Percentiles rank a stretch among this genome's conserved stretches.
Evolutionary conservation across 2,888 invertebrate species (phyloP).

Genomic region (Pycnomerus fuliginosus): DNA sequence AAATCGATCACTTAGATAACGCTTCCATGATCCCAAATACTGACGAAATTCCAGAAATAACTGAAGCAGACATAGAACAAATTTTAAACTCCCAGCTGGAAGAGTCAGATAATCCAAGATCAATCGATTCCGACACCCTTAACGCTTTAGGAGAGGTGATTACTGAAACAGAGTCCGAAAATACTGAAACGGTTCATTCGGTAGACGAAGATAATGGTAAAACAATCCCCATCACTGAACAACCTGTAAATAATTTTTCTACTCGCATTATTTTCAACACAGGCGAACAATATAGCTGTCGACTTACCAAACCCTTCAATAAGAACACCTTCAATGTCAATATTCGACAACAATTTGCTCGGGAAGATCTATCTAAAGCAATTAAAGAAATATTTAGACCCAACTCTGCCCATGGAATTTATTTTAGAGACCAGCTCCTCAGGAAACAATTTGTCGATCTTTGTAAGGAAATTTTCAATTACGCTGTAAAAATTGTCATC

Average conservation of each 20-base stretch:
- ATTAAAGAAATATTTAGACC: constrained; percentile 6
- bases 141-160: background rate
- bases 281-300: background rate
- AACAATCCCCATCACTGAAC: background rate
- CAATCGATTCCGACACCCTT: too few species aligned
- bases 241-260: background rate
- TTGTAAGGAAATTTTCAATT: constrained; percentile 5
- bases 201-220: background rate
- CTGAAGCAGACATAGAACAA: background rate
- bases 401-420: constrained; percentile 8
- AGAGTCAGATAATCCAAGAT: background rate
- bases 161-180: background rate
- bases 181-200: background rate
- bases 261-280: background rate
- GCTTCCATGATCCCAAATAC: too few species aligned
- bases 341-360: background rate
- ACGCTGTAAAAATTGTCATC: constrained; percentile 8
- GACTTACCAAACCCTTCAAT: background rate
- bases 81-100: background rate
- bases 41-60: too few species aligned
- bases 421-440: constrained; percentile 5
- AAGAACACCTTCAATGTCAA: background rate
- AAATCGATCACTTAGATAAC: too few species aligned
- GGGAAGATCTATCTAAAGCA: background rate
- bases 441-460: background rate